Base-by-base conservation (phyloP, 2,888 invertebrate genomes). In the Augochlorella aurata region DNA sequence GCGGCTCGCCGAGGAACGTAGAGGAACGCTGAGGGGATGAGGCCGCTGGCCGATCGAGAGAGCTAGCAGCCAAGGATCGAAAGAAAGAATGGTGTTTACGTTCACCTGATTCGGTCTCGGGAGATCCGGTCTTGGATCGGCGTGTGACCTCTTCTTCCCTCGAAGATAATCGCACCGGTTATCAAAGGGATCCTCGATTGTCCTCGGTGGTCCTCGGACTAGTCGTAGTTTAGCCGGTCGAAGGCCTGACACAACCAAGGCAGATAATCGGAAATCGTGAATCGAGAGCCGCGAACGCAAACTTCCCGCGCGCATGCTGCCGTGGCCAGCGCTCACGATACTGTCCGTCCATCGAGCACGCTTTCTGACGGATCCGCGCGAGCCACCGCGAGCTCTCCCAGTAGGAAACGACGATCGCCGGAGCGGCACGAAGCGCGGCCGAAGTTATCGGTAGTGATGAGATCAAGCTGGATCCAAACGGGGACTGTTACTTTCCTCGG, bases 301-400 rank as follows among this genome's bases (percentile, higher is more conserved):
- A 69, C 52, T 80, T 80, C 77, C 74, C 85, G 83, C 81, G 84
- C 81, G 84, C 87, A 84, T 89, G 84, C 88, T 83, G 79, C 74
- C 83, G 84, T 50, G 78, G 85, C 86, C 83, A 84, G 85, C 88
- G 86, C 85, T 81, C 85, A 77, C 89, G 83, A 85, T 87, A 87
- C 87, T 85, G 87, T 83, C 79, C 82, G 82, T 71, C 77, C 79
- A 80, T 75, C 76, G 86, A 83, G 74, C 54, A 75, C 58, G 58
- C 84, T 83, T 85, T 89, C 89, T 88, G 89, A 86, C 84, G 85
- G 86, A 84, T 82, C 83, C 81, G 78, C 65, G 44, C 81, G 76
- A 63, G 73, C 65, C 83, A 24, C 58, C 65, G 78, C 63, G 68
- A 63, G 38, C 38, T 63, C 70, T 58, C 75, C 52, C 49, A 77